Conservation (phyloP, 2,888 invertebrate genomes). For the Ectemnius lituratus region DNA sequence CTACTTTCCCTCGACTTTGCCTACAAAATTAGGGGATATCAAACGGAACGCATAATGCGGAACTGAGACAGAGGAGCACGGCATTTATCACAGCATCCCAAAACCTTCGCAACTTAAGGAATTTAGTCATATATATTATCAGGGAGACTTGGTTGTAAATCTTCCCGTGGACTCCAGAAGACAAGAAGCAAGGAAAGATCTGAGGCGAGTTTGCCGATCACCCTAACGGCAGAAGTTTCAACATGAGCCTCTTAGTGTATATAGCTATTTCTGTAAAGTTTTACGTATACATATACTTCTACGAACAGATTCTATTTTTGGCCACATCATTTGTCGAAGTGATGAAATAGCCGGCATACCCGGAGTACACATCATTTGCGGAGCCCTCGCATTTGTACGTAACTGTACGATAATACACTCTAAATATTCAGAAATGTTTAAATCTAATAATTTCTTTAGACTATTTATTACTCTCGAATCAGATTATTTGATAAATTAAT, state of each 20-base stretch:
- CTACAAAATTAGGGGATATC: no score
- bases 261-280: slow-evolving; percentile 34
- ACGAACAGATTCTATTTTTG: slow-evolving; percentile 53
- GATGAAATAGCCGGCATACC: slow-evolving; percentile 11
- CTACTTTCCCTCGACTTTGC: no score
- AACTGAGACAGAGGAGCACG: no score
- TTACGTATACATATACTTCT: slow-evolving; percentile 34
- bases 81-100: slow-evolving; percentile 8
- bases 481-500: no score
- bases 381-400: neutral
- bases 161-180: neutral
- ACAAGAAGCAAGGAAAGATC: slow-evolving; percentile 28
- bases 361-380: neutral
- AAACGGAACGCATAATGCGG: no score
- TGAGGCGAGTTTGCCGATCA: slow-evolving; percentile 14
- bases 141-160: no score
- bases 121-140: no score
- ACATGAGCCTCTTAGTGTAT: slow-evolving; percentile 28
- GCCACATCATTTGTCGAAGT: slow-evolving; percentile 30
- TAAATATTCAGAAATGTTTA: no score
- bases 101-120: no score
- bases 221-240: slow-evolving; percentile 35
- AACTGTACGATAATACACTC: no score
- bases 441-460: no score
- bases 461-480: no score